Evolutionary conservation across 2,888 invertebrate species (phyloP).

Genomic region (Caenorhabditis drosophilae): DNA sequence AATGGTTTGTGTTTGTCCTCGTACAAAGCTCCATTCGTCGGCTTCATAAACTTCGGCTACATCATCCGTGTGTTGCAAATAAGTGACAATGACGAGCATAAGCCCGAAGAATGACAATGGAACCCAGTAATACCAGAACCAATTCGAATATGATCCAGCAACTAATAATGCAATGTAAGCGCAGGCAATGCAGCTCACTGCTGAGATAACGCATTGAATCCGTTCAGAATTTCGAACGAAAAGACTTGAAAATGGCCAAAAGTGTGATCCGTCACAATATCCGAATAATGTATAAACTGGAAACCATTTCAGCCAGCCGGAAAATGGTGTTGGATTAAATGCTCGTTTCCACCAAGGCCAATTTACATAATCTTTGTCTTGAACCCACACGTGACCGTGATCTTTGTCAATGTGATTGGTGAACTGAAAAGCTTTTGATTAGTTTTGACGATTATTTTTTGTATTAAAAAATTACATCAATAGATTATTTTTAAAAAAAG

Average conservation of each 20-base stretch:
- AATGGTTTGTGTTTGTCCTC: constrained; percentile 51
- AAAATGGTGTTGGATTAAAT: constrained; percentile 56
- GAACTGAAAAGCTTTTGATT: constrained; percentile 27
- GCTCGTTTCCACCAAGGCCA: constrained; percentile 37
- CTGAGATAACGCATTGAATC: constrained; percentile 60
- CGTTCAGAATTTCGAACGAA: constrained; percentile 60
- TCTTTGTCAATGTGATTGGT: constrained; percentile 46
- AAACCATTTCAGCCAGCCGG: constrained; percentile 64
- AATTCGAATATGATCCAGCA: constrained; percentile 41
- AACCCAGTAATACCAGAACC: constrained; percentile 58
- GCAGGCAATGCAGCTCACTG: constrained; percentile 44
- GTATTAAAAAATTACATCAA: not conserved
- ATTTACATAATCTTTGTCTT: constrained; percentile 39
- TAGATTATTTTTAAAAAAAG: too few species aligned
- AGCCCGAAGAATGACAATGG: constrained; percentile 57
- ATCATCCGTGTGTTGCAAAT: constrained; percentile 56
- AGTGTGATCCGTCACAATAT: constrained; percentile 64
- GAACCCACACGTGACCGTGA: constrained; percentile 56
- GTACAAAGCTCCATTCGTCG: constrained; percentile 53
- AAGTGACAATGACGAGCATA: constrained; percentile 59
- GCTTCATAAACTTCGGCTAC: constrained; percentile 59
- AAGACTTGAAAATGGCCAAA: constrained; percentile 60
- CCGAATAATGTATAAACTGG: constrained; percentile 63
- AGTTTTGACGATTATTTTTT: not conserved
- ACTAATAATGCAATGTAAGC: constrained; percentile 45